Percentiles rank a stretch among this genome's conserved stretches.
phyloP scores from a whole-genome alignment of 2,113 vertebrate genomes.

The Laticauda colubrina region DNA sequence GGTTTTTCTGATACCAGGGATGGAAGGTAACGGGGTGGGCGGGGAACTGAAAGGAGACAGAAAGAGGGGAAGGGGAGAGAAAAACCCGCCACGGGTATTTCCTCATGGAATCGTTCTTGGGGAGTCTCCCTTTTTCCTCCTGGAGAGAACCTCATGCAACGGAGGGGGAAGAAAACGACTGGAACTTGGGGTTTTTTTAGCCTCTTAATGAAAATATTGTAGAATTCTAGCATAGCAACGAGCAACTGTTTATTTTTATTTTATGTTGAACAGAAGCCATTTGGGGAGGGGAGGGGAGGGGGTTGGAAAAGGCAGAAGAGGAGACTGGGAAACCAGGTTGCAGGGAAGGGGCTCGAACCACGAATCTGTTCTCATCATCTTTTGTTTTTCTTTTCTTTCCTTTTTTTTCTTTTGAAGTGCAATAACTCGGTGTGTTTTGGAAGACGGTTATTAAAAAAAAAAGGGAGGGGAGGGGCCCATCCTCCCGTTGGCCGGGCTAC shows the following conservation, averaged over 20 bases:
- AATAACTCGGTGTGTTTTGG: slow-evolving; percentile 74
- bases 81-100: neutral
- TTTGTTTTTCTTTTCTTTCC: neutral
- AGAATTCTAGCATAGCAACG: slow-evolving; percentile 46
- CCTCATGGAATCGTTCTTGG: neutral
- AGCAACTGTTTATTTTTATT: neutral
- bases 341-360: slow-evolving; percentile 53
- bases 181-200: slow-evolving; percentile 1
- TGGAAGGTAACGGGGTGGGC: neutral
- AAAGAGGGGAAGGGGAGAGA: neutral
- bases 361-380: slow-evolving; percentile 56
- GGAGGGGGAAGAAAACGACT: neutral
- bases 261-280: slow-evolving; percentile 71
- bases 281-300: slow-evolving; percentile 6
- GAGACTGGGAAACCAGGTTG: neutral
- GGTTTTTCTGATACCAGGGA: neutral
- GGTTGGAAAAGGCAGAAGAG: neutral
- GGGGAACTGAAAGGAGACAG: neutral
- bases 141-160: slow-evolving; percentile 49
- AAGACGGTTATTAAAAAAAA: slow-evolving; percentile 43
- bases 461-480: slow-evolving; percentile 38
- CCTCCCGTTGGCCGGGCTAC: slow-evolving; percentile 26
- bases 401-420: slow-evolving; percentile 71
- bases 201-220: slow-evolving; percentile 26
- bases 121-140: neutral